phyloP scores from a whole-genome alignment of 2,113 vertebrate genomes.

The Macaca fascicularis region T2T-MFA8v1.1 NC_088388.1:119938501-119939000 shows the following conservation, averaged over 20 bases:
- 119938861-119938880: constrained; percentile 13
- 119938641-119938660: background rate
- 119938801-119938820: background rate
- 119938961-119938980: too few relatives aligned
- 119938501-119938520: background rate
- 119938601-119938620: constrained; percentile 40
- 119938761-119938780: background rate
- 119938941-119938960: too few relatives aligned
- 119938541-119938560: constrained; percentile 23
- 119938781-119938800: background rate
- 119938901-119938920: background rate
- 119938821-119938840: background rate
- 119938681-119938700: constrained; percentile 16
- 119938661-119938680: background rate
- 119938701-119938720: constrained; percentile 31
- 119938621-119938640: background rate
- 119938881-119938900: background rate
- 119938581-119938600: constrained; percentile 2
- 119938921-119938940: background rate
- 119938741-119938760: background rate
- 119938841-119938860: background rate
- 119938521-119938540: background rate
- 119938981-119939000: too few relatives aligned
- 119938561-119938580: background rate
- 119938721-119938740: constrained; percentile 22